Evolutionary conservation across 2,113 vertebrate species (phyloP).

Genomic region (Tursiops truncatus): DNA sequence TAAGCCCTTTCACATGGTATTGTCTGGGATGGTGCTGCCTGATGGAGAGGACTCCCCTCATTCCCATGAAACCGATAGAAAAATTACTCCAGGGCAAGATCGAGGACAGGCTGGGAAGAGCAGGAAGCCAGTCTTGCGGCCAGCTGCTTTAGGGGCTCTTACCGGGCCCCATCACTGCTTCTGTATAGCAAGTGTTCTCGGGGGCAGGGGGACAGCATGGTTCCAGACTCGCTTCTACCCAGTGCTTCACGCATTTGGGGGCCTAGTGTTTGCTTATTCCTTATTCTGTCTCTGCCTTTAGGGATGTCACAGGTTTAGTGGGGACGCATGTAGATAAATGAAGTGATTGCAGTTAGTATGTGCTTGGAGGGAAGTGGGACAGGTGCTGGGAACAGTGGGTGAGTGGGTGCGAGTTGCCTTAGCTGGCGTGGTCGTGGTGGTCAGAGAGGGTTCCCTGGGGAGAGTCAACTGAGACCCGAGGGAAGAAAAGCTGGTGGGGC

Average conservation of each 20-base stretch:
- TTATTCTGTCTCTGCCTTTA: neutral
- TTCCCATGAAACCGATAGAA: neutral
- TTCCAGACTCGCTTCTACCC: neutral
- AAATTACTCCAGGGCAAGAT: neutral
- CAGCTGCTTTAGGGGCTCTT: conserved; percentile 22
- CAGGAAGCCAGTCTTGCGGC: neutral
- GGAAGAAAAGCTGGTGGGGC: neutral
- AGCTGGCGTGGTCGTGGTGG: neutral
- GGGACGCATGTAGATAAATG: neutral
- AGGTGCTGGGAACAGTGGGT: neutral
- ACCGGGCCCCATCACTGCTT: neutral
- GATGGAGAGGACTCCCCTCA: neutral
- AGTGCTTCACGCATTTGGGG: neutral
- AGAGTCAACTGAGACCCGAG: neutral
- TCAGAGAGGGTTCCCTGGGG: neutral
- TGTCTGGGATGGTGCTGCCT: neutral
- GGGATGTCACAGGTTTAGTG: neutral
- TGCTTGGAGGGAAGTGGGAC: neutral
- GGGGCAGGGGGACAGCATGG: neutral
- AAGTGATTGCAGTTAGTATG: neutral
- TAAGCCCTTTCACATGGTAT: conserved; percentile 36
- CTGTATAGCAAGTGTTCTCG: neutral
- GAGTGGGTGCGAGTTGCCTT: neutral
- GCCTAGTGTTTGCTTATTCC: neutral
- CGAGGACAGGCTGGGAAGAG: neutral